phyloP scores from a whole-genome alignment of 2,113 vertebrate species.

The Thalassoma bifasciatum region DNA sequence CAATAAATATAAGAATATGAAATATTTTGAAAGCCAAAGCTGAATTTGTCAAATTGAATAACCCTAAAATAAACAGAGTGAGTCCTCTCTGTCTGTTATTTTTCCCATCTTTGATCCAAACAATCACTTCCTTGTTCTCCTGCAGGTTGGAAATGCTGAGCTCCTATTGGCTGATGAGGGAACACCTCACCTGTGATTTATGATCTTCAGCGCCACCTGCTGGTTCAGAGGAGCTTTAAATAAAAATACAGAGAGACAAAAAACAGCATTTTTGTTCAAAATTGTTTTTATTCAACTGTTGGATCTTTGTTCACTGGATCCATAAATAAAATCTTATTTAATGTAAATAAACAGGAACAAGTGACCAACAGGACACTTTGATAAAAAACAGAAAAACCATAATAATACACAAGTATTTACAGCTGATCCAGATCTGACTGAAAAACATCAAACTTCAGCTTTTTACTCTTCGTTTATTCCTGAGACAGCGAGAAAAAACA shows the following conservation, averaged over 20 bases:
- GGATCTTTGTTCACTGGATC: slow-evolving; percentile 32
- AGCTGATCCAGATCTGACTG: neutral
- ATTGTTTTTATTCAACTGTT: slow-evolving; percentile 44
- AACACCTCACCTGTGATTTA: slow-evolving; percentile 14
- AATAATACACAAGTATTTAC: slow-evolving; percentile 72
- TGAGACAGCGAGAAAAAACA: no score
- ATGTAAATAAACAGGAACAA: slow-evolving; percentile 73
- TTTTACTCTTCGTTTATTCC: no score
- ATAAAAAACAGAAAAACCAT: neutral
- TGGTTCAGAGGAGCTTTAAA: slow-evolving; percentile 2
- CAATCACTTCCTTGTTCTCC: slow-evolving; percentile 42
- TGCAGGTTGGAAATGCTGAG: slow-evolving; percentile 1
- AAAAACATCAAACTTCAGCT: no score
- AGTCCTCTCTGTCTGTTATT: neutral
- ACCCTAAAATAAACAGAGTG: slow-evolving; percentile 29
- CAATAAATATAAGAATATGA: no score
- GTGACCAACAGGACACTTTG: slow-evolving; percentile 54
- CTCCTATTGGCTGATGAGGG: slow-evolving; percentile 45
- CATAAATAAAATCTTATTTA: slow-evolving; percentile 60
- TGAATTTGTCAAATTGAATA: neutral
- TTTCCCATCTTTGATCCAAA: neutral
- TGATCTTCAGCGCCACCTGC: neutral
- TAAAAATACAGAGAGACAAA: no score
- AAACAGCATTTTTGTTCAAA: neutral
- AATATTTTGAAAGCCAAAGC: no score